phyloP scores from a whole-genome alignment of 2,888 invertebrate genomes.

The Carterocephalus palaemon region DNA sequence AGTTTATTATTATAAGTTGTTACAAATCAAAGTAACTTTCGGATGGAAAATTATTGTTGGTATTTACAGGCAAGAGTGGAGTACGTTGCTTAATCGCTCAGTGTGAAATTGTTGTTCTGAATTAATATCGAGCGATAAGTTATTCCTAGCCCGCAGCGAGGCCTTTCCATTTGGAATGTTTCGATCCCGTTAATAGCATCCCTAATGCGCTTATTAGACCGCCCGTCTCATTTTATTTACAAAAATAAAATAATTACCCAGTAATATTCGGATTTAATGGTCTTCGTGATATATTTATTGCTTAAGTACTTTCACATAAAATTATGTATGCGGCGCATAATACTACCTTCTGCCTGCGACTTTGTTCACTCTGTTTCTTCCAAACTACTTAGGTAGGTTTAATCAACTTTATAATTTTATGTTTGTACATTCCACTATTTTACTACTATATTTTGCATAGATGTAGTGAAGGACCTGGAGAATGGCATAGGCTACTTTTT shows the following conservation, averaged over 20 bases:
- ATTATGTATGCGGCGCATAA: not conserved
- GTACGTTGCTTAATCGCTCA: slow-evolving; percentile 32
- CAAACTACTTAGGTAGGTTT: no score
- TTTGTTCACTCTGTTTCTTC: slow-evolving; percentile 1
- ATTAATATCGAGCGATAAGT: slow-evolving; percentile 36
- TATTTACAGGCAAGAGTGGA: slow-evolving; percentile 18
- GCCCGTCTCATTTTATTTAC: slow-evolving; percentile 57
- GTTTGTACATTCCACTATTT: no score
- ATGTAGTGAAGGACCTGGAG: no score
- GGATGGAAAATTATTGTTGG: slow-evolving; percentile 16
- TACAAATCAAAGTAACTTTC: slow-evolving; percentile 37
- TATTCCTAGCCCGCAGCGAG: slow-evolving; percentile 54
- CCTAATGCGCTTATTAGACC: slow-evolving; percentile 60
- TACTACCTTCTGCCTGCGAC: not conserved
- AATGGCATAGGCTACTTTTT: no score
- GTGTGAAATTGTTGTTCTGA: slow-evolving; percentile 40
- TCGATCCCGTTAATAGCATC: slow-evolving; percentile 51
- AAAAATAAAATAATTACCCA: slow-evolving; percentile 63
- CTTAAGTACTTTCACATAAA: slow-evolving; percentile 51
- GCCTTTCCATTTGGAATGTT: slow-evolving; percentile 43
- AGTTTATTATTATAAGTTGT: not conserved
- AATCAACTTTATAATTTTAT: no score
- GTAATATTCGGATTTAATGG: slow-evolving; percentile 55
- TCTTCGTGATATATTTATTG: slow-evolving; percentile 66
- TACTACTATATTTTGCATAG: no score